Conservation (phyloP, 2,797 vertebrate genomes). For the Sebastes hopkinsi region DNA sequence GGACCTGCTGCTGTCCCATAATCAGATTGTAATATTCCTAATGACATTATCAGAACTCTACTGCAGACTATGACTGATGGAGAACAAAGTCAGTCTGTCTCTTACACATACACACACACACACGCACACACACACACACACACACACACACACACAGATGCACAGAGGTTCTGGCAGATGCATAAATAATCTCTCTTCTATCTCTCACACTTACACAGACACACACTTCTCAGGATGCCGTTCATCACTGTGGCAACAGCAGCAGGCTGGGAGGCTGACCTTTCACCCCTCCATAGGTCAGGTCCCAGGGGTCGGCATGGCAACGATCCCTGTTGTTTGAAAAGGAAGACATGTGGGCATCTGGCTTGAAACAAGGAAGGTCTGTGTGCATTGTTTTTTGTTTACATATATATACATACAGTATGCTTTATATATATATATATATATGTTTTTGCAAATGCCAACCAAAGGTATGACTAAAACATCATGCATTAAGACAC, state of each 20-base stretch:
- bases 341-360: slow-evolving; percentile 47
- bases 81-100: slow-evolving; percentile 14
- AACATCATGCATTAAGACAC: not conserved
- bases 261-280: slow-evolving; percentile 80
- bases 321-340: slow-evolving; percentile 47
- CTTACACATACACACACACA: not conserved
- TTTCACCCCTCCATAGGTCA: slow-evolving; percentile 82
- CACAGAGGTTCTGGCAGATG: slow-evolving; percentile 1
- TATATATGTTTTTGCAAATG: not conserved
- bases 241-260: slow-evolving; percentile 76
- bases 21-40: slow-evolving; percentile 58
- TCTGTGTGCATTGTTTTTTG: slow-evolving; percentile 33
- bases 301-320: slow-evolving; percentile 57
- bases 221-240: slow-evolving; percentile 67
- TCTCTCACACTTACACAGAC: not conserved
- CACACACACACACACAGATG: not conserved
- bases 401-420: not conserved
- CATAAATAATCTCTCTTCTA: slow-evolving; percentile 24
- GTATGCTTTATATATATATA: not conserved
- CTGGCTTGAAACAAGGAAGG: slow-evolving; percentile 53
- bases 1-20: slow-evolving; percentile 49
- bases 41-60: slow-evolving; percentile 59
- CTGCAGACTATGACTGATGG: slow-evolving; percentile 43
- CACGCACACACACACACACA: not conserved
- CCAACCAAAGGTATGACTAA: not conserved